phyloP scores from a whole-genome alignment of 2,888 invertebrate genomes.

The Athalia circularis region DNA sequence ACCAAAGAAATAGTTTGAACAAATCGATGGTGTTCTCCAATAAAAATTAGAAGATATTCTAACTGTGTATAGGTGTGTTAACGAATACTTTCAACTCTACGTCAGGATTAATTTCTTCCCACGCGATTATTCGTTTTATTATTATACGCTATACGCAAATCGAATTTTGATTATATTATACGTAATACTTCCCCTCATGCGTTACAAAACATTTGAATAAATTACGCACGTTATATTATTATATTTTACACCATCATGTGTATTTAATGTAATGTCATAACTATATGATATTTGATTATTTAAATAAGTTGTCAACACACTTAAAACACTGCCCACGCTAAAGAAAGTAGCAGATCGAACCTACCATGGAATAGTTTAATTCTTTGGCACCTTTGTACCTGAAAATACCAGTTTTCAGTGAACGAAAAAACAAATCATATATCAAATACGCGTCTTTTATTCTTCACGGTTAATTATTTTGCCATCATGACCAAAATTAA shows the following conservation, averaged over 20 bases:
- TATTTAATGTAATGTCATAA: neutral
- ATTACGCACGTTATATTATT: neutral
- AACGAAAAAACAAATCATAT: neutral
- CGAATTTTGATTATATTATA: conserved; percentile 23
- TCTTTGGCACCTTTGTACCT: neutral
- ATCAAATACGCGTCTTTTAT: neutral
- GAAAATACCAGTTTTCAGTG: conserved; percentile 3
- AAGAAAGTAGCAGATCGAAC: conserved; percentile 19
- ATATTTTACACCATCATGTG: conserved; percentile 15
- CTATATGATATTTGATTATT: neutral
- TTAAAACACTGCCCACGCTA: conserved; percentile 24
- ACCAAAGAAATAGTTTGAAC: conserved; percentile 13
- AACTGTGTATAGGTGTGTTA: conserved; percentile 20
- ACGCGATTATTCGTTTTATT: conserved; percentile 29
- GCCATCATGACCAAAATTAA: conserved; percentile 15
- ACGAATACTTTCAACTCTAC: conserved; percentile 33
- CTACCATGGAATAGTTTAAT: neutral
- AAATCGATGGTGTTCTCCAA: conserved; percentile 16
- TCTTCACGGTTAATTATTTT: conserved; percentile 3
- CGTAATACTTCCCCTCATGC: neutral
- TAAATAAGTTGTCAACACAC: conserved; percentile 35
- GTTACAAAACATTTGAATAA: neutral
- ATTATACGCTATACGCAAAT: conserved; percentile 28
- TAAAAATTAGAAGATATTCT: conserved; percentile 35
- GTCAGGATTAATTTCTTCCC: conserved; percentile 33